A percentile compares a stretch with the other conserved stretches of the same genome.
Conservation (phyloP, 2,888 invertebrate species). For the Hypselothyrea guttata region DNA sequence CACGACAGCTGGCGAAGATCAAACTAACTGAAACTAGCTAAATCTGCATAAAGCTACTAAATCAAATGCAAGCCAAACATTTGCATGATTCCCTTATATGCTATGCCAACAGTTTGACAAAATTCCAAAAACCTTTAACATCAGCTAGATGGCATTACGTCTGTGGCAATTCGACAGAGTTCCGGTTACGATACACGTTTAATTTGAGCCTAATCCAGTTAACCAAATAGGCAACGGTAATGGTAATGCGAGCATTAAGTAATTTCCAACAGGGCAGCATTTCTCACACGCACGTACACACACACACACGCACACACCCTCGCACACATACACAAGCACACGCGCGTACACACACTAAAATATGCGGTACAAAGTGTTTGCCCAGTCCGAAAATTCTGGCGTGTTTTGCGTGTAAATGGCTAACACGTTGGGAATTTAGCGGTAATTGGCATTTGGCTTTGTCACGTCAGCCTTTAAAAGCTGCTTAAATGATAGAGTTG, state of each 20-base stretch:
- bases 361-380: slow-evolving; percentile 7
- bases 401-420: slow-evolving; percentile 47
- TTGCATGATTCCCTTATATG: slow-evolving; percentile 3
- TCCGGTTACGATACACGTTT: slow-evolving; percentile 22
- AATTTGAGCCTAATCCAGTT: slow-evolving; percentile 43
- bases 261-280: slow-evolving; percentile 36
- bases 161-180: slow-evolving; percentile 4
- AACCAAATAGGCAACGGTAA: slow-evolving; percentile 51
- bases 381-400: slow-evolving; percentile 4
- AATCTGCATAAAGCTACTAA: too few species aligned
- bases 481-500: slow-evolving; percentile 16
- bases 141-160: neutral
- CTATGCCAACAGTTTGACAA: neutral
- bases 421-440: slow-evolving; percentile 52
- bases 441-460: slow-evolving; percentile 63
- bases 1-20: slow-evolving; percentile 16
- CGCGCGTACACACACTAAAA: neutral
- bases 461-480: slow-evolving; percentile 18
- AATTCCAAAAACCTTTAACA: neutral
- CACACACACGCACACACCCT: neutral
- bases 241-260: slow-evolving; percentile 47
- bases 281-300: neutral
- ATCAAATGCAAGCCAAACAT: neutral
- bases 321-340: neutral
- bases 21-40: slow-evolving; percentile 1